Evolutionary conservation across 2,888 invertebrate species (phyloP).

Genomic region (Chrysolina oricalcia): DNA sequence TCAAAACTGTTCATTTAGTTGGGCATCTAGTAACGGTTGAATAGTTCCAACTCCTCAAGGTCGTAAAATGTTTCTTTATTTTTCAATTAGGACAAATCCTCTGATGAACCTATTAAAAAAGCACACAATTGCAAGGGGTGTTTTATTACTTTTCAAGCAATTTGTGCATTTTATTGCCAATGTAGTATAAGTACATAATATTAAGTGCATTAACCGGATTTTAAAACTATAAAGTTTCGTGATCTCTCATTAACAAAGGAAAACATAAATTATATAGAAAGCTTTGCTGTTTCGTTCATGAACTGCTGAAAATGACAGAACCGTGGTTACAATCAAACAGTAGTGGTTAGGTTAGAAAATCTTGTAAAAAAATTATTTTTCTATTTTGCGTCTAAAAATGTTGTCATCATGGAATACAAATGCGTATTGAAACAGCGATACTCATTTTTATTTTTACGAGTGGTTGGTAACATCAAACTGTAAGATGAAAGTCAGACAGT

Average conservation of each 20-base stretch:
- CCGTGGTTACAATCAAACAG: too few relatives aligned
- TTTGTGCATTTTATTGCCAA: slow-evolving; percentile 2
- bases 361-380: too few relatives aligned
- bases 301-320: too few relatives aligned
- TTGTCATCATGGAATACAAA: too few relatives aligned
- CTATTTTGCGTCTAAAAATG: too few relatives aligned
- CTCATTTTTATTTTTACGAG: too few relatives aligned
- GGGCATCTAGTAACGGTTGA: neutral
- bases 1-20: neutral
- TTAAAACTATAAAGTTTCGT: neutral
- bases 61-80: slow-evolving; percentile 3
- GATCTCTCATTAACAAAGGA: neutral
- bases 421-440: too few relatives aligned
- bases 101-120: neutral
- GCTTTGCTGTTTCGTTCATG: neutral
- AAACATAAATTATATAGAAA: neutral
- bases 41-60: neutral
- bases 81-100: slow-evolving; percentile 17
- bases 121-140: neutral
- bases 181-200: neutral
- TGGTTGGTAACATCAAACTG: too few relatives aligned
- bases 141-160: neutral
- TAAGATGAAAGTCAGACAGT: too few relatives aligned
- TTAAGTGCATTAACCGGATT: neutral
- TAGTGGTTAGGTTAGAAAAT: too few relatives aligned